Percentiles rank a stretch among this genome's conserved stretches.
Conservation (phyloP, 1,140 invertebrate genomes). For the Orchesella cincta region DNA sequence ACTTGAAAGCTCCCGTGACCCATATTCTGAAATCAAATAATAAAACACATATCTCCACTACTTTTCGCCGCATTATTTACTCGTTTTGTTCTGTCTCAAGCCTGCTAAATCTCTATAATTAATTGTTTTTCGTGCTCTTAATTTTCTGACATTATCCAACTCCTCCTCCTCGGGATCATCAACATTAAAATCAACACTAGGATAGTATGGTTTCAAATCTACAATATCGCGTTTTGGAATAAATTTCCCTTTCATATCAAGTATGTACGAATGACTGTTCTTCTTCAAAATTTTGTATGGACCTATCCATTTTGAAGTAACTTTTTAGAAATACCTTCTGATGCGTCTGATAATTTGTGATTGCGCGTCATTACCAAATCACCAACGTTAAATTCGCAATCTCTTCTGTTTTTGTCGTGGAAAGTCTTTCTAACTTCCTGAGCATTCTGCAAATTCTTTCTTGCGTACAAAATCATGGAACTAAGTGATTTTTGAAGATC, state of each 20-base stretch:
- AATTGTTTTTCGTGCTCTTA: too few species aligned
- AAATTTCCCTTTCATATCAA: neutral
- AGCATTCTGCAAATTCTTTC: neutral
- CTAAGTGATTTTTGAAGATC: too few species aligned
- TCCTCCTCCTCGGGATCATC: too few species aligned
- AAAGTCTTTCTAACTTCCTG: neutral
- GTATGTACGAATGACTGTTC: neutral
- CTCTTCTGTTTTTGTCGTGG: neutral
- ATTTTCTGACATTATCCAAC: too few species aligned
- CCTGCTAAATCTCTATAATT: too few species aligned
- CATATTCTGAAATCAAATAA: too few species aligned
- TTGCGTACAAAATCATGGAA: conserved; percentile 1
- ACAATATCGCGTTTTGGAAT: conserved; percentile 2
- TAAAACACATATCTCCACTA: too few species aligned
- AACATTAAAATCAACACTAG: too few species aligned
- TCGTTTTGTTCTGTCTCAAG: too few species aligned
- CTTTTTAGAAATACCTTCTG: neutral
- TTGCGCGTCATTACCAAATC: neutral
- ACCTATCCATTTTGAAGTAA: conserved; percentile 9
- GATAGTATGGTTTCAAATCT: conserved; percentile 29
- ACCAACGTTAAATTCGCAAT: neutral
- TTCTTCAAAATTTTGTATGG: neutral
- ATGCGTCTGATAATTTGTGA: neutral
- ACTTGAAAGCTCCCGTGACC: too few species aligned
- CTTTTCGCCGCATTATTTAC: too few species aligned